Conservation (phyloP, 2,888 invertebrate species). For the Agrotis segetum region DNA sequence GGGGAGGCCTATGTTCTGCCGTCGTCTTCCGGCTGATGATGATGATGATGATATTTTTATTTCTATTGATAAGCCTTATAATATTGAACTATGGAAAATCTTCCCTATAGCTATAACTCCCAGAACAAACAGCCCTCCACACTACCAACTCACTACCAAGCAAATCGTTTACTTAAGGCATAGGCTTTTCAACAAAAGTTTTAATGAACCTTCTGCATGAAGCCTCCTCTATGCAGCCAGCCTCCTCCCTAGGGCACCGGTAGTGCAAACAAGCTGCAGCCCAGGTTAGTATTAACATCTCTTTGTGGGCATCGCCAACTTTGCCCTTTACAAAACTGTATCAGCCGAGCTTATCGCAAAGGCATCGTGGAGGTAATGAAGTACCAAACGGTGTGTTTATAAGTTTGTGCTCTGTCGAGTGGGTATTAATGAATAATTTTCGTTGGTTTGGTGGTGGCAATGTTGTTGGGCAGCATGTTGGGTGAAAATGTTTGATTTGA, state of each 20-base stretch:
- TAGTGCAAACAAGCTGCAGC: slow-evolving; percentile 49
- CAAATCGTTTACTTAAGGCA: neutral
- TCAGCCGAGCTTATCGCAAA: slow-evolving; percentile 41
- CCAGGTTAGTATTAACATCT: slow-evolving; percentile 52
- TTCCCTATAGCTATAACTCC: neutral
- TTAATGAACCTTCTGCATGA: slow-evolving; percentile 30
- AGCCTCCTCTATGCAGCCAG: neutral
- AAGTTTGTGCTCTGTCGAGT: slow-evolving; percentile 15
- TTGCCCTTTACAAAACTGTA: slow-evolving; percentile 64
- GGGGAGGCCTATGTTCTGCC: too few species aligned
- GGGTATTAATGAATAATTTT: slow-evolving; percentile 18
- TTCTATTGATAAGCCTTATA: too few species aligned
- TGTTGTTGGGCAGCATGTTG: neutral
- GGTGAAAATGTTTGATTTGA: neutral
- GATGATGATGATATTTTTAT: too few species aligned
- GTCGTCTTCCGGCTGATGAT: too few species aligned
- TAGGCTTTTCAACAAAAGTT: neutral
- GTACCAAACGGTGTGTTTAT: slow-evolving; percentile 41
- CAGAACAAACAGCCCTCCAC: neutral
- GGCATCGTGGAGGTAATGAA: slow-evolving; percentile 56
- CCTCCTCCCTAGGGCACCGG: slow-evolving; percentile 42
- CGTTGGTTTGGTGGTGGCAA: neutral
- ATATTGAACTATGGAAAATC: too few species aligned
- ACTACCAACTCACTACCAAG: neutral
- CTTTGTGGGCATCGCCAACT: slow-evolving; percentile 61